These are phyloP conservation scores for Ephialtes manifestator DNA, from an alignment of 2,888 invertebrate species.

Conservation along the genomic window DNA sequence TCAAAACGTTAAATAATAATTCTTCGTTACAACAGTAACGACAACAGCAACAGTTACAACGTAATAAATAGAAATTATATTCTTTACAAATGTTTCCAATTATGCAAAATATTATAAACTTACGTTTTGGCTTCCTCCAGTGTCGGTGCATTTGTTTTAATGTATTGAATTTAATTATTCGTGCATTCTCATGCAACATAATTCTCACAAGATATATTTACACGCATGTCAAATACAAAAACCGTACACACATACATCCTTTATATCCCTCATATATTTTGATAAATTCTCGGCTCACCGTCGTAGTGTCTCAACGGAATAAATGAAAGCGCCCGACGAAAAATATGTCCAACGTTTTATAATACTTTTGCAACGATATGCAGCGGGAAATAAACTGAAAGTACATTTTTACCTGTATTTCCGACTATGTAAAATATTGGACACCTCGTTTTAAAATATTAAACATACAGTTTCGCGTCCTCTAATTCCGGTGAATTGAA, in stretches of 20 bases:
- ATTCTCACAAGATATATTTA: not conserved
- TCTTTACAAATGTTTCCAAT: not conserved
- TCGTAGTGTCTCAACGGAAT: not conserved
- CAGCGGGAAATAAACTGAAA: not conserved
- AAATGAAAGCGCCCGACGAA: not conserved
- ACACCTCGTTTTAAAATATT: no score
- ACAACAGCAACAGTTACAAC: no score
- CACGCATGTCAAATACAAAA: no score
- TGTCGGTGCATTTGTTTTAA: no score
- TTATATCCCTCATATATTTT: not conserved
- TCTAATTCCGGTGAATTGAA: no score
- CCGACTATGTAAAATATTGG: no score
- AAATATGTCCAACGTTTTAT: not conserved
- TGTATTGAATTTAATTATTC: not conserved
- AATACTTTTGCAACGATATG: not conserved
- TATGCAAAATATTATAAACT: no score
- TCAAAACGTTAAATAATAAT: not conserved
- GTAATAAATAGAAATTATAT: not conserved
- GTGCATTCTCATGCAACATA: not conserved
- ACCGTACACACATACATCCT: not conserved
- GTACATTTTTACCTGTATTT: not conserved
- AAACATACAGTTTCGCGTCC: no score
- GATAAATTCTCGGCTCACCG: conserved; percentile 12
- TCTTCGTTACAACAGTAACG: not conserved
- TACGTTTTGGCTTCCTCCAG: no score